Evolutionary conservation across 2,888 invertebrate genomes (phyloP), one percentile per base, ranked within the genome.

Genomic region (Catocala sponsa): DNA sequence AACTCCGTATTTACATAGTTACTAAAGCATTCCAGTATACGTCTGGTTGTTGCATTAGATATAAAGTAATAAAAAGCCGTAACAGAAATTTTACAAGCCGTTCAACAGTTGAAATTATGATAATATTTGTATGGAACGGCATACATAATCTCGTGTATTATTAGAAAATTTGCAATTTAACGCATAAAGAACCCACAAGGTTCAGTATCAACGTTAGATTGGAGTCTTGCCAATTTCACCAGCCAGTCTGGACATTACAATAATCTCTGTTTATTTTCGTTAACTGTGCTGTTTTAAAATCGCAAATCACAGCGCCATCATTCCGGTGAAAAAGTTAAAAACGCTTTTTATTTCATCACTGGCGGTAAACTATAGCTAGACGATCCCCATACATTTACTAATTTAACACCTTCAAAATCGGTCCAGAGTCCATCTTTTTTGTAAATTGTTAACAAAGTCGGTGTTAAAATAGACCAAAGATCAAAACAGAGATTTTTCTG

Each of bases 191-290:
- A 83, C 82, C 79, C 80, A 80, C 90, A 90, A 90, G 90, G 90
- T 86, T 86, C 81, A 73, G 77, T 79, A 82, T 70, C 71, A 78
- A 79, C 79, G 75, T 74, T 76, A 60, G 65, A 54, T 81, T 89
- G 91, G 90, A 83, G 9, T 5, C 1, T 15, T 50, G 90, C 90
- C 91, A 91, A 85, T 79, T 79, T 81, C 72, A 71, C 79, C 74
- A 83, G 82, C 84, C 66, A 41, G 74, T 68, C 82, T 88, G 87
- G 86, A 84, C 79, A 84, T 78, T 80, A 81, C 81, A 85, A 82
- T 83, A 79, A 84, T 82, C 78, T 76, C 64, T 76, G 80, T 83
- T 79, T 87, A 87, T 87, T 89, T 87, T 84, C 67, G 79, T 76
- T 78, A 80, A 79, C 78, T 72, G 70, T 79, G 67, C 77, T 76